phyloP scores from a whole-genome alignment of 64 coral and sea anemone species.

The Montipora capricornis region DNA sequence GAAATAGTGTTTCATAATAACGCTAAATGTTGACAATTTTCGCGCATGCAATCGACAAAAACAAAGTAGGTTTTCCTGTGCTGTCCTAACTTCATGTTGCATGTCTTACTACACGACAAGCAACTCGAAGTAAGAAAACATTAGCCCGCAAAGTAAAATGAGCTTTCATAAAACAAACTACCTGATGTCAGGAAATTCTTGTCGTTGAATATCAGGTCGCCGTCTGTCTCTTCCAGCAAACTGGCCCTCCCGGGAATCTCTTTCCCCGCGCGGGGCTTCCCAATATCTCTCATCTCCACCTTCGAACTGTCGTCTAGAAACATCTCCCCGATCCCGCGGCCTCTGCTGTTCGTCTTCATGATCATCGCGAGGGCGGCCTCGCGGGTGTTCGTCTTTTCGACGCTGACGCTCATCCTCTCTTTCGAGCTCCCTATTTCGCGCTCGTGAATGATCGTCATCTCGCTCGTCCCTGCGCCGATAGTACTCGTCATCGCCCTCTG shows the following conservation, averaged over 20 bases:
- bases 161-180: background rate
- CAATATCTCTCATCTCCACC: slow-evolving; percentile 29
- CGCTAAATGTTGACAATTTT: no score
- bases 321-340: slow-evolving; percentile 10
- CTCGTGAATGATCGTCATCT: slow-evolving; percentile 23
- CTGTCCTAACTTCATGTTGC: no score
- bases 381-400: slow-evolving; percentile 44
- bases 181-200: background rate
- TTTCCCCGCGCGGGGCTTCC: slow-evolving; percentile 23
- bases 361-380: background rate
- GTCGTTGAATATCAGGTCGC: slow-evolving; percentile 8
- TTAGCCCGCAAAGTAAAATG: background rate
- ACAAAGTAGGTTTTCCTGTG: no score
- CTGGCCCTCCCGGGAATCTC: slow-evolving; percentile 11
- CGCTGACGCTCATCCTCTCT: slow-evolving; percentile 37
- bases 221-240: slow-evolving; percentile 10
- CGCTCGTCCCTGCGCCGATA: slow-evolving; percentile 46
- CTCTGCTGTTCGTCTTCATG: slow-evolving; percentile 36
- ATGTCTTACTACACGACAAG: no score
- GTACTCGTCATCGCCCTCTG: slow-evolving; percentile 42
- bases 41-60: no score
- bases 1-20: no score
- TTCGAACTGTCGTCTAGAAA: slow-evolving; percentile 37
- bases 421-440: slow-evolving; percentile 39
- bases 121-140: no score